phyloP scores from a whole-genome alignment of 2,888 invertebrate genomes.

The Lithophane ornitopus region DNA sequence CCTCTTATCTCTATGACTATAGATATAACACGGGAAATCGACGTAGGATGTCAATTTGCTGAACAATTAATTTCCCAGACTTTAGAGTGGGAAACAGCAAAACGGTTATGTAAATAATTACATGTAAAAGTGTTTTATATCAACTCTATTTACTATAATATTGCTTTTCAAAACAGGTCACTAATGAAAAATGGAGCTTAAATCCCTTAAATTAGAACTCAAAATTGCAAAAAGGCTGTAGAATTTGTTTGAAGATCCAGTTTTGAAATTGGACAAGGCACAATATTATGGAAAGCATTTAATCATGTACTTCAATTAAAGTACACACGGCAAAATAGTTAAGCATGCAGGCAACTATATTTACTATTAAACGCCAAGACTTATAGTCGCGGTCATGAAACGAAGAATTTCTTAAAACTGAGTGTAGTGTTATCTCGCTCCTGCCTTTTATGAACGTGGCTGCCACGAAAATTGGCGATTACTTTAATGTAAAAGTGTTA shows the following conservation, averaged over 20 bases:
- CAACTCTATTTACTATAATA: constrained; percentile 19
- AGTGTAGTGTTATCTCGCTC: background rate
- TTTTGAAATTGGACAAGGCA: constrained; percentile 13
- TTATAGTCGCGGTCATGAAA: background rate
- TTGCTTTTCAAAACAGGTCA: constrained; percentile 36
- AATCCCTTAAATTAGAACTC: background rate
- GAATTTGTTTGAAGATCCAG: constrained; percentile 13
- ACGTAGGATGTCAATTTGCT: too few species aligned
- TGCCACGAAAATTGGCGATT: background rate
- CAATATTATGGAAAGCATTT: constrained; percentile 14
- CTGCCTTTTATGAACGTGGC: background rate
- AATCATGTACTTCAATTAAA: background rate
- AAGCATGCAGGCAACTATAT: background rate
- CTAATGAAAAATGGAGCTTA: constrained; percentile 11
- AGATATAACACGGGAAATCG: too few species aligned
- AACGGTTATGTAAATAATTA: constrained; percentile 14
- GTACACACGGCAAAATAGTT: constrained; percentile 12
- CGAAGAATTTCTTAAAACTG: too few species aligned
- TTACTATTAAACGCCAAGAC: too few species aligned
- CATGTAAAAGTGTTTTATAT: constrained; percentile 9
- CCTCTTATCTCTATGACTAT: too few species aligned
- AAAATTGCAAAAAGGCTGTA: background rate
- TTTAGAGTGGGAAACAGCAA: constrained; percentile 12
- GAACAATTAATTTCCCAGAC: too few species aligned
- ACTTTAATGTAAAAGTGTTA: background rate